These are phyloP conservation scores for Calonectris borealis DNA, from an alignment of 2,113 vertebrate species.

Conservation along the genomic window DNA sequence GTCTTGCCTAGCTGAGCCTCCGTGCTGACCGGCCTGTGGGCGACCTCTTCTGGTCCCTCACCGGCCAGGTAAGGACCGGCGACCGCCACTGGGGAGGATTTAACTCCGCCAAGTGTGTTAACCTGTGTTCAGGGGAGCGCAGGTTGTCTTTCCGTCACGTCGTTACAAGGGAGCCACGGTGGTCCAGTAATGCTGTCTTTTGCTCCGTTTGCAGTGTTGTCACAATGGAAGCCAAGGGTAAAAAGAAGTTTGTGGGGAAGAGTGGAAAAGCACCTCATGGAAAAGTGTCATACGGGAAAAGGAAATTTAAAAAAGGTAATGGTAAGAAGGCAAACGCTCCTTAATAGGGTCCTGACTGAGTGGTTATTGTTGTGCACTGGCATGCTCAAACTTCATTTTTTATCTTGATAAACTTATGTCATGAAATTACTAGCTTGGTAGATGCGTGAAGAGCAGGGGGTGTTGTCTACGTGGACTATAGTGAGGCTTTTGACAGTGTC, in stretches of 20 bases:
- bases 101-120: rapidly evolving
- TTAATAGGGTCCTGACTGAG: rapidly evolving
- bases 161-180: rapidly evolving
- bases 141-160: rapidly evolving
- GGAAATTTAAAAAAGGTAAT: slow-evolving; percentile 58
- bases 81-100: not conserved
- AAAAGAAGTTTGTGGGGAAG: slow-evolving; percentile 52
- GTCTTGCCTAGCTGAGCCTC: rapidly evolving
- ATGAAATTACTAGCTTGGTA: rapidly evolving
- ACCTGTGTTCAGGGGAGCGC: rapidly evolving
- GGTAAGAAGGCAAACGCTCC: slow-evolving; percentile 2
- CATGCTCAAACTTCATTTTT: rapidly evolving
- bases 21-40: rapidly evolving
- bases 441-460: rapidly evolving
- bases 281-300: slow-evolving; percentile 37
- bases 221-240: slow-evolving; percentile 68
- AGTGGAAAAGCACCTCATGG: slow-evolving; percentile 16
- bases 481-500: rapidly evolving
- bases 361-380: rapidly evolving
- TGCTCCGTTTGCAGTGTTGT: not conserved
- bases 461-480: rapidly evolving
- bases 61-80: rapidly evolving
- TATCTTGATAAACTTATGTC: rapidly evolving
- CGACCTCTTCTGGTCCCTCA: rapidly evolving
- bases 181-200: rapidly evolving